Evolutionary conservation across 2,888 invertebrate genomes (phyloP).

Genomic region (Teinopalpus imperialis): DNA sequence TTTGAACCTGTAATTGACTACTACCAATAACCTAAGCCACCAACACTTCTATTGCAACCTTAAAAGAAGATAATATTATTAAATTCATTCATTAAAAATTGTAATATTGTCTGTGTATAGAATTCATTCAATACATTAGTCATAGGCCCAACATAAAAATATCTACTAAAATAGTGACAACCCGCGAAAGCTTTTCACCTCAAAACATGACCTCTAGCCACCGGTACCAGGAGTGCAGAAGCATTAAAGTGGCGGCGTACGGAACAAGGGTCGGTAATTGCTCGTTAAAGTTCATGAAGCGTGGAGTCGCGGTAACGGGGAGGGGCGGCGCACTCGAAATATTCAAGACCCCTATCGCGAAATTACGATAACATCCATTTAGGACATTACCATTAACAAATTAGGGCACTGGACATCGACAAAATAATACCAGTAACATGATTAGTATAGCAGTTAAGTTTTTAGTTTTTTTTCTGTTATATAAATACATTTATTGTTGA

Average conservation of each 20-base stretch:
- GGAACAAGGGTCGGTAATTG: constrained; percentile 50
- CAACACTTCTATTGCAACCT: too few species aligned
- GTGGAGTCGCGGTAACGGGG: constrained; percentile 36
- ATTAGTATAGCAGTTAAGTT: neutral
- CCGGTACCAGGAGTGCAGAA: constrained; percentile 42
- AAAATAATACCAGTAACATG: neutral
- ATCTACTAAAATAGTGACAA: constrained; percentile 16
- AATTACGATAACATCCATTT: constrained; percentile 22
- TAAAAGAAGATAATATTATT: too few species aligned
- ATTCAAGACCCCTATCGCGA: constrained; percentile 29
- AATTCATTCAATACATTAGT: too few species aligned
- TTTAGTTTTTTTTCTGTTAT: too few species aligned
- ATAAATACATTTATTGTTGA: too few species aligned
- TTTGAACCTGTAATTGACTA: too few species aligned
- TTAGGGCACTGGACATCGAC: constrained; percentile 5
- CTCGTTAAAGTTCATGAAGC: constrained; percentile 72
- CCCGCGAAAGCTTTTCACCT: constrained; percentile 29
- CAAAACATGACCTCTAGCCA: constrained; percentile 26
- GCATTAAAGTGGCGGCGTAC: constrained; percentile 43
- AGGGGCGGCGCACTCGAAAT: constrained; percentile 38
- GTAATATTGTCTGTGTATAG: too few species aligned
- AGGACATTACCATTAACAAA: constrained; percentile 14
- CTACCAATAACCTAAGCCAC: too few species aligned
- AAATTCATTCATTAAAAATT: too few species aligned
- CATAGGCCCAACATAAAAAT: neutral